Evolutionary conservation across 1,140 invertebrate genomes (phyloP).

Genomic region (Coenobita brevimanus): DNA sequence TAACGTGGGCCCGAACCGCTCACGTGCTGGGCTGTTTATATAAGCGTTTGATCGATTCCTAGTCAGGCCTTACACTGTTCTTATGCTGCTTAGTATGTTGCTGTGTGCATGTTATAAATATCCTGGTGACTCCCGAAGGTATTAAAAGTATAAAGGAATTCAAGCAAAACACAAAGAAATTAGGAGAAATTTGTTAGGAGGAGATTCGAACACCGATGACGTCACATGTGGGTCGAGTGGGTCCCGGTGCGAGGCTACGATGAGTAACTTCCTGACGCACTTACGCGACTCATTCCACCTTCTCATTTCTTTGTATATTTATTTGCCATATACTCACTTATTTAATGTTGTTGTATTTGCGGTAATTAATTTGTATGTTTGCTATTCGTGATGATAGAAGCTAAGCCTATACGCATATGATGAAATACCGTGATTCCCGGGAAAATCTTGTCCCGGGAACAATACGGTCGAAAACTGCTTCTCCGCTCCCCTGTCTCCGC

Average conservation of each 20-base stretch:
- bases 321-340: too few species aligned
- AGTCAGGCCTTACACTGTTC: too few species aligned
- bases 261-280: slow-evolving; percentile 62
- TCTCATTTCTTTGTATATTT: neutral
- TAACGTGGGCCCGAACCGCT: too few species aligned
- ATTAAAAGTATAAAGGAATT: neutral
- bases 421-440: neutral
- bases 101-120: too few species aligned
- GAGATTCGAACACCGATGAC: slow-evolving; percentile 49
- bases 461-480: slow-evolving; percentile 52
- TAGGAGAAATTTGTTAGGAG: neutral
- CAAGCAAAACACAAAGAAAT: neutral
- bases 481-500: slow-evolving; percentile 20
- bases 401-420: slow-evolving; percentile 17
- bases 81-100: too few species aligned
- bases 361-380: neutral
- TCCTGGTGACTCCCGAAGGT: too few species aligned
- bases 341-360: too few species aligned
- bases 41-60: too few species aligned
- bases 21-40: too few species aligned
- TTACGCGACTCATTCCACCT: slow-evolving; percentile 13
- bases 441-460: slow-evolving; percentile 15
- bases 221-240: slow-evolving; percentile 32
- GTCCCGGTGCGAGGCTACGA: slow-evolving; percentile 50
- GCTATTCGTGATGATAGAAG: neutral